Evolutionary conservation across 2,888 invertebrate species (phyloP).

Genomic region (Hedya salicella): DNA sequence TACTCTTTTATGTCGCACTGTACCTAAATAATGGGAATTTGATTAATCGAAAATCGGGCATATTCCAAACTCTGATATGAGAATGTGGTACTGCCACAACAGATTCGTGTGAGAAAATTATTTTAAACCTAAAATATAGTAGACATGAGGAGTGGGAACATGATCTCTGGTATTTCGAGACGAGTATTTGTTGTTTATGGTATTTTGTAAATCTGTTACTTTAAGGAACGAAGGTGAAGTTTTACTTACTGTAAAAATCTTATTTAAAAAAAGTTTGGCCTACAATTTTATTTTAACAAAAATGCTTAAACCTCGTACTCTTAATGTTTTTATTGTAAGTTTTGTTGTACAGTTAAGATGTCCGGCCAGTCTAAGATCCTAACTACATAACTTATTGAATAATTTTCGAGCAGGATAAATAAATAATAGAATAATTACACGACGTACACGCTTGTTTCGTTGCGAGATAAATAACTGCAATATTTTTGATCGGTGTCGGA

Average conservation of each 20-base stretch:
- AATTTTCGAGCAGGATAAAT: slow-evolving; percentile 63
- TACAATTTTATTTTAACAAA: slow-evolving; percentile 58
- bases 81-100: too few species aligned
- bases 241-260: slow-evolving; percentile 57
- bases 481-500: slow-evolving; percentile 49
- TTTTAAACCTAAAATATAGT: too few species aligned
- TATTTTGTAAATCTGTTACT: background rate
- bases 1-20: too few species aligned
- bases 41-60: too few species aligned
- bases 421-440: slow-evolving; percentile 74
- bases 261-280: slow-evolving; percentile 57
- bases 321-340: slow-evolving; percentile 53
- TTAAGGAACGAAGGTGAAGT: slow-evolving; percentile 37
- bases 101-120: too few species aligned
- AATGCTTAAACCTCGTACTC: slow-evolving; percentile 53
- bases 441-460: slow-evolving; percentile 75
- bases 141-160: too few species aligned
- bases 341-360: slow-evolving; percentile 42
- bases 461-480: slow-evolving; percentile 61
- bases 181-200: background rate
- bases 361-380: slow-evolving; percentile 70
- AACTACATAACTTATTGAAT: slow-evolving; percentile 58
- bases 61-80: too few species aligned
- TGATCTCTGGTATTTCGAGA: background rate
- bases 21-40: too few species aligned